Percentiles rank a stretch among this genome's conserved stretches.
These are phyloP conservation scores for Lagenorhynchus albirostris DNA, from an alignment of 2,113 vertebrate genomes.

Conservation along the genomic window DNA sequence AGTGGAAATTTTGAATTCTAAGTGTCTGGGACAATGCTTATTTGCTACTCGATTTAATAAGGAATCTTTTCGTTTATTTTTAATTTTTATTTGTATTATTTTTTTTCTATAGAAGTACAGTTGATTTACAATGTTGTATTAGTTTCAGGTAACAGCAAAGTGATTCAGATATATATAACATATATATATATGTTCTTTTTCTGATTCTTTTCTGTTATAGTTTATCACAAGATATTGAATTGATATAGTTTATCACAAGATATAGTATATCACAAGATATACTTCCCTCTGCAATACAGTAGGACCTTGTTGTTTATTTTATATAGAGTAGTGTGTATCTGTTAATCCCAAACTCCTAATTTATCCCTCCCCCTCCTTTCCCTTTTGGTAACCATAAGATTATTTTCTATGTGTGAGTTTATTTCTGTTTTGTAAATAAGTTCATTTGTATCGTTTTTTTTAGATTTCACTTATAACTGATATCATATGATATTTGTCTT, in stretches of 20 bases:
- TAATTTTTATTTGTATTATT: no score
- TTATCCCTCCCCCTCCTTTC: no score
- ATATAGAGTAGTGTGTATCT: not conserved
- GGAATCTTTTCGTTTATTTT: not conserved
- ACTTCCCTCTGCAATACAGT: fast-evolving
- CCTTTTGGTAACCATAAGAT: not conserved
- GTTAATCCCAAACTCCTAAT: not conserved
- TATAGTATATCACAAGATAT: no score
- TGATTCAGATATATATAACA: not conserved
- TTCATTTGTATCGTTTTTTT: not conserved
- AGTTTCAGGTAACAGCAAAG: not conserved
- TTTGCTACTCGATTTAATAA: not conserved
- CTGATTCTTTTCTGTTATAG: not conserved
- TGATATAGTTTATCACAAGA: no score
- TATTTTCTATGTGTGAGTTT: not conserved
- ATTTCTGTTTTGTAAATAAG: not conserved
- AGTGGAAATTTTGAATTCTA: not conserved
- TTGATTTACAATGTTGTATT: not conserved
- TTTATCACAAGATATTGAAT: no score
- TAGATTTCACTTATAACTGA: not conserved
- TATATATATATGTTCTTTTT: not conserved
- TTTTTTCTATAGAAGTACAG: not conserved
- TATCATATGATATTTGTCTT: not conserved
- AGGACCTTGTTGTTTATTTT: not conserved
- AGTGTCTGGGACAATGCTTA: not conserved